A percentile compares a stretch with the other conserved stretches of the same genome.
These are phyloP conservation scores for Ephydatia muelleri DNA, from an alignment of 37 sponge, comb jelly and placozoan genomes.

Conservation along the genomic window DNA sequence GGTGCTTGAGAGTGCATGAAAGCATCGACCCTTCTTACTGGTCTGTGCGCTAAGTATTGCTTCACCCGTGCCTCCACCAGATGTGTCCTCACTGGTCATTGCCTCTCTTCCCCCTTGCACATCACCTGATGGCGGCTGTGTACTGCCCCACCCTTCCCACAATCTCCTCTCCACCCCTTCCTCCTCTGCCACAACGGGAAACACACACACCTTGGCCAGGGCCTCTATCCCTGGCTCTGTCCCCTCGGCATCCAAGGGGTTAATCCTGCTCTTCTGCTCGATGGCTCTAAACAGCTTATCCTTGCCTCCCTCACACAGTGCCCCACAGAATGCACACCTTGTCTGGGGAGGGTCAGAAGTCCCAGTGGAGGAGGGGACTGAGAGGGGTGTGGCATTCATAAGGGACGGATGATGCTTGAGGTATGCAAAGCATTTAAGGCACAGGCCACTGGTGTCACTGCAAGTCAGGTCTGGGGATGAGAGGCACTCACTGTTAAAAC, in stretches of 20 bases:
- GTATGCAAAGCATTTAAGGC: neutral
- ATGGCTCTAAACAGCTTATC: neutral
- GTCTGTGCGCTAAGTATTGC: neutral
- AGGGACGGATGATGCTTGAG: neutral
- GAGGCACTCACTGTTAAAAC: neutral
- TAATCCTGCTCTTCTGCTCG: neutral
- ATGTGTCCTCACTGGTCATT: neutral
- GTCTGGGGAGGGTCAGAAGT: neutral
- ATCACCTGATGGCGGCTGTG: neutral
- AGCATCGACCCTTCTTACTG: neutral
- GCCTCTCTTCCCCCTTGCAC: neutral
- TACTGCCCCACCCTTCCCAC: neutral
- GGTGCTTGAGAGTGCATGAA: neutral
- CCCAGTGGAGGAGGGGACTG: neutral
- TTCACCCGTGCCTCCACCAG: neutral
- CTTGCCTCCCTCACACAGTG: neutral
- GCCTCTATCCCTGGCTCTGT: neutral
- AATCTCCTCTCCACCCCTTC: neutral
- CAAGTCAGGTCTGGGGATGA: neutral
- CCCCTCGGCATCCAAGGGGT: neutral
- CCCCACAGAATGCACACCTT: neutral
- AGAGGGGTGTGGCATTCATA: neutral
- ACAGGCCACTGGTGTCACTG: neutral
- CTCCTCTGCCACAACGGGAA: neutral
- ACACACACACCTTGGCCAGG: neutral